Evolutionary conservation across 2,888 invertebrate species (phyloP).

Genomic region (Myathropa florea): DNA sequence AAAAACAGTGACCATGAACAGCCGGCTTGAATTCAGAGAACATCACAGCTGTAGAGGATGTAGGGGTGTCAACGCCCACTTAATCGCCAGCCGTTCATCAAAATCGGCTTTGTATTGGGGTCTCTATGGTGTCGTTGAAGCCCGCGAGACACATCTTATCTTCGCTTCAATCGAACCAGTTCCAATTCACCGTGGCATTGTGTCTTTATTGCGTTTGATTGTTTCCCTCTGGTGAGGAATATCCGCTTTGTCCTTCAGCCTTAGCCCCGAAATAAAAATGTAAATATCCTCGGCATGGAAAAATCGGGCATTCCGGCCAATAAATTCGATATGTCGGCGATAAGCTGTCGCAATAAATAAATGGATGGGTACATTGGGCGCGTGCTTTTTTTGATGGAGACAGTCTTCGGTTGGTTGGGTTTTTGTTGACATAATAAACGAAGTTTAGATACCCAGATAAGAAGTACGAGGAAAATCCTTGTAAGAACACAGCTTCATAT

Average conservation of each 20-base stretch:
- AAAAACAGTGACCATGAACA: no score
- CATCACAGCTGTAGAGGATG: background rate
- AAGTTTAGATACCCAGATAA: slow-evolving; percentile 21
- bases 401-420: background rate
- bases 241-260: background rate
- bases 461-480: slow-evolving; percentile 9
- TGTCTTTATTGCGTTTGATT: slow-evolving; percentile 12
- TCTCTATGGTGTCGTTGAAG: slow-evolving; percentile 3
- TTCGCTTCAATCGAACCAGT: background rate
- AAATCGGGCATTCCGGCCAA: slow-evolving; percentile 30
- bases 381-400: background rate
- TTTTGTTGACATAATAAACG: slow-evolving; percentile 38
- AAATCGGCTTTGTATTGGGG: slow-evolving; percentile 38
- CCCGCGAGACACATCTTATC: slow-evolving; percentile 8
- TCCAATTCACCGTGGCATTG: background rate
- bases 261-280: slow-evolving; percentile 43
- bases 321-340: slow-evolving; percentile 62
- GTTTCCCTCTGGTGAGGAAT: background rate
- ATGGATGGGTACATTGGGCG: slow-evolving; percentile 7
- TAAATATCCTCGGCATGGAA: slow-evolving; percentile 36
- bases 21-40: background rate
- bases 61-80: slow-evolving; percentile 39
- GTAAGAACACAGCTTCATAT: slow-evolving; percentile 32
- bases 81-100: slow-evolving; percentile 49
- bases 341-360: slow-evolving; percentile 48